Evolutionary conservation across 2,888 invertebrate species (phyloP), one percentile per base, ranked within the genome.

Genomic region (Galeopsomyia nigrocyanea): DNA sequence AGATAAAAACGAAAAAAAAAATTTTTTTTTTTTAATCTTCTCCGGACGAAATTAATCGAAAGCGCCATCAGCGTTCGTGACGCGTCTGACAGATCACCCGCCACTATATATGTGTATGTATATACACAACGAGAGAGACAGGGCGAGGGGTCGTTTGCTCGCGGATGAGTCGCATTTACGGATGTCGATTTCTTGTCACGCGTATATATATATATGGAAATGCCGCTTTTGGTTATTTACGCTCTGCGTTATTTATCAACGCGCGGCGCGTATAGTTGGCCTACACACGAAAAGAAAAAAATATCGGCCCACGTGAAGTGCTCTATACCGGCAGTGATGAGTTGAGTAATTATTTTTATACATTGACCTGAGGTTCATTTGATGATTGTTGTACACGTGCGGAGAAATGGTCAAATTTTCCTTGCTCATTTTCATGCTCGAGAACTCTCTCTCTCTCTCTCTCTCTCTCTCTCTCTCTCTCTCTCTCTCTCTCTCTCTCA

Each of bases 21-120:
- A 61, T 66, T n/a, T n/a, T n/a, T n/a, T n/a, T n/a, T n/a, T n/a
- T n/a, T 61, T 51, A 62, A 71, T 66, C 66, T 56, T 62, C n/a
- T n/a, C n/a, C 9, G 31, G 22, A 21, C 17, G 19, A 61, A 66
- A 66, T 71, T 71, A 62, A 71, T 71, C 61, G 61, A 61, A 53
- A 55, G 14, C 55, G 49, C 71, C 47, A 57, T 61, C n/a, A 55
- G 13, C 46, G 49, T 39, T 10, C 39, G 39, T 39, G 39, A 39
- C 39, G 39, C 39, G 39, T 39, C 39, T 10, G 7, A 7, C 39
- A 39, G 13, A 39, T 39, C 39, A 7, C 10, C 7, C 10, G 39
- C 5, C 39, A 3, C 26, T 26, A 26, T 26, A 26, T 2, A 26
- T n/a, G n/a, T n/a, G n/a, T n/a, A n/a, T n/a, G n/a, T 26, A 26